Percentiles rank a stretch among this genome's conserved stretches.
phyloP scores from a whole-genome alignment of 2,797 vertebrate species.

The Zenarchopterus dispar region DNA sequence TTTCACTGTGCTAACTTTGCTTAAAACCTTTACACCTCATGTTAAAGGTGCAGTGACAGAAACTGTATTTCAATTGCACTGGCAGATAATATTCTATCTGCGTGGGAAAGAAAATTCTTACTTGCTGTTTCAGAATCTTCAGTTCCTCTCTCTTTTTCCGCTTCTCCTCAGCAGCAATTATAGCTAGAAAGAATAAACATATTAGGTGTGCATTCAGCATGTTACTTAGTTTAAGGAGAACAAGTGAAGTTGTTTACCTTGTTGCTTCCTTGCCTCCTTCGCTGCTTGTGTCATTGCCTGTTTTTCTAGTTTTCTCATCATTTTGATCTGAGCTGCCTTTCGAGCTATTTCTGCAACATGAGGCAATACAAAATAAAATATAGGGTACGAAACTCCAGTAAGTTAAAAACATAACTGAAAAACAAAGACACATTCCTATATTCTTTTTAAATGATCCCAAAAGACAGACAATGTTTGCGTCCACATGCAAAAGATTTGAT shows the following conservation, averaged over 20 bases:
- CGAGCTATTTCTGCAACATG: constrained; percentile 91
- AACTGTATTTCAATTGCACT: too few relatives aligned
- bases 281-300: constrained; percentile 91
- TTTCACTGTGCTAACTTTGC: constrained; percentile 31
- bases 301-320: constrained; percentile 93
- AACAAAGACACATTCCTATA: neutral
- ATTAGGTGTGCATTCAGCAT: constrained; percentile 18
- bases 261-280: constrained; percentile 94
- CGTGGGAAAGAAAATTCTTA: constrained; percentile 58
- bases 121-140: constrained; percentile 97
- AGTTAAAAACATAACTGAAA: neutral
- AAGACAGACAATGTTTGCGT: too few relatives aligned
- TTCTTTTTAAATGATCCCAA: too few relatives aligned
- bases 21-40: constrained; percentile 44
- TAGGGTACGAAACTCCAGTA: constrained; percentile 15
- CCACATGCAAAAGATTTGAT: too few relatives aligned
- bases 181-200: constrained; percentile 80
- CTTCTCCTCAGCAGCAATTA: constrained; percentile 93
- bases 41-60: constrained; percentile 10
- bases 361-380: constrained; percentile 12
- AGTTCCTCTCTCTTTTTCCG: constrained; percentile 94
- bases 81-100: constrained; percentile 10
- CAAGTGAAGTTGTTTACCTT: constrained; percentile 78
- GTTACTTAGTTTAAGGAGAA: neutral
- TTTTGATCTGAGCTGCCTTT: constrained; percentile 95